Conservation (phyloP, 2,888 invertebrate genomes). For the Lasioglossum pauxillum region DNA sequence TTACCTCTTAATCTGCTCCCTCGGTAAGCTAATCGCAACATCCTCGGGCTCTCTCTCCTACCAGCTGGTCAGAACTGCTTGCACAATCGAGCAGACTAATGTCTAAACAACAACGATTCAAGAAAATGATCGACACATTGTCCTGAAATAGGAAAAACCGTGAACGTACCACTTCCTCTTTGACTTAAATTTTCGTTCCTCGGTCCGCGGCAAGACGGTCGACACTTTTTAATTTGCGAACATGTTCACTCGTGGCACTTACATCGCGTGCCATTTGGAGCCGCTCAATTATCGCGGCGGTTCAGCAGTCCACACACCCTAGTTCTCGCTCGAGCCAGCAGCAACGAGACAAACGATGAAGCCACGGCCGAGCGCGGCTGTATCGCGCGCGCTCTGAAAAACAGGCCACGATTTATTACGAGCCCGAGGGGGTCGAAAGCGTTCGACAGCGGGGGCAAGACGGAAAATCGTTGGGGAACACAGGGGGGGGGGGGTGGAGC, state of each 20-base stretch:
- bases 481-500: not conserved
- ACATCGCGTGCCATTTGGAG: not conserved
- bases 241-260: not conserved
- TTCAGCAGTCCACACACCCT: not conserved
- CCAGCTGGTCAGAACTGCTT: not conserved
- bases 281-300: slow-evolving; percentile 30
- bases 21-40: slow-evolving; percentile 22
- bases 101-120: not conserved
- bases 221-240: not conserved
- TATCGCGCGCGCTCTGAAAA: slow-evolving; percentile 1
- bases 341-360: slow-evolving; percentile 26
- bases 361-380: slow-evolving; percentile 7
- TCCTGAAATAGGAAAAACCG: not conserved
- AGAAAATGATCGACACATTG: not conserved
- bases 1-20: slow-evolving; percentile 40
- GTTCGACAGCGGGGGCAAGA: not conserved
- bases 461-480: not conserved
- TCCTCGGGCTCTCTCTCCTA: slow-evolving; percentile 14
- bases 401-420: slow-evolving; percentile 25
- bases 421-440: slow-evolving; percentile 11
- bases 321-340: not conserved
- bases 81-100: not conserved
- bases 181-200: not conserved
- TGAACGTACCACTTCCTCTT: not conserved
- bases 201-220: not conserved